These are phyloP conservation scores for Myripristis murdjan DNA, from an alignment of 2,797 vertebrate genomes.

Conservation along the genomic window DNA sequence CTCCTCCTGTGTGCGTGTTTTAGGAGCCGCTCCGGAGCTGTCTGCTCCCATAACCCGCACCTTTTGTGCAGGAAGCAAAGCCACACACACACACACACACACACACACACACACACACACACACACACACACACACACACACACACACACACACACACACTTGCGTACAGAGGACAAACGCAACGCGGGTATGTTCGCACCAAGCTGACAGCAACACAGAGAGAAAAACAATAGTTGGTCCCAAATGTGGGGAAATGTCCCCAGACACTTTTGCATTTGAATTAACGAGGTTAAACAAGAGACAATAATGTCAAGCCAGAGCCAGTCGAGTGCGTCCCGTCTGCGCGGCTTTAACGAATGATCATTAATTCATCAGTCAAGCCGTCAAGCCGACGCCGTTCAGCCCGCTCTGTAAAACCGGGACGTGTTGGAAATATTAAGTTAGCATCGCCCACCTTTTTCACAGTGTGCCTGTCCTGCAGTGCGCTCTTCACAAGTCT, in stretches of 20 bases:
- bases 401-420: conserved; percentile 13
- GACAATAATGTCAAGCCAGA: background rate
- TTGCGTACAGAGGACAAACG: conserved; percentile 22
- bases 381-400: conserved; percentile 23
- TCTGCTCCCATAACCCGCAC: conserved; percentile 65
- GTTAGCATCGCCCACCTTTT: conserved; percentile 82
- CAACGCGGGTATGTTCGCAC: conserved; percentile 26
- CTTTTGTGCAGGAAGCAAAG: conserved; percentile 74
- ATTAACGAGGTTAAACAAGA: background rate
- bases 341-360: conserved; percentile 23
- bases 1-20: conserved; percentile 22
- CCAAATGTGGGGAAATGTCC: background rate
- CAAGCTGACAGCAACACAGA: conserved; percentile 14
- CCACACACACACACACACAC: too few relatives aligned
- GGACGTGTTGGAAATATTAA: conserved; percentile 79
- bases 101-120: conserved; percentile 23
- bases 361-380: conserved; percentile 57
- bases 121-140: conserved; percentile 43
- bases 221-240: background rate
- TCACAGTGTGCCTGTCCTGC: conserved; percentile 74
- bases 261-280: conserved; percentile 21
- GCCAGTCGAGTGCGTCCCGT: conserved; percentile 34
- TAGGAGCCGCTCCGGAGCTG: conserved; percentile 51
- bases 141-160: conserved; percentile 37
- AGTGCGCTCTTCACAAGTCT: conserved; percentile 73